Conservation (phyloP, 1,140 invertebrate species). For the Penaeus vannamei region DNA sequence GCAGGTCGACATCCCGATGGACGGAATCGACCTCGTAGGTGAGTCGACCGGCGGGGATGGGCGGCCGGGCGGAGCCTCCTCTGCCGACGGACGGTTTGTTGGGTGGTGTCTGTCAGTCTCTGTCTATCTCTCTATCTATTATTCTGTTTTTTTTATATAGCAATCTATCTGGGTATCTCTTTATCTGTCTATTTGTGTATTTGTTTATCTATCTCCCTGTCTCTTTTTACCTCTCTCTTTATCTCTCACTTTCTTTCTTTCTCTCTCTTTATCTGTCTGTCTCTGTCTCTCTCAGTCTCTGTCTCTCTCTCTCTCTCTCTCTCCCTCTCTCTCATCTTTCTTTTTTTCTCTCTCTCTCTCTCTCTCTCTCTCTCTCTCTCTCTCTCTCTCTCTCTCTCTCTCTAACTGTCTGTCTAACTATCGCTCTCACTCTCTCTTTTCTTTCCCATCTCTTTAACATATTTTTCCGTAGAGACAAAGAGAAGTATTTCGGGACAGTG, state of each 20-base stretch:
- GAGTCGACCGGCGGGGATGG: slow-evolving; percentile 74
- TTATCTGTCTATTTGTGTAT: neutral
- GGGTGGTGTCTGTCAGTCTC: neutral
- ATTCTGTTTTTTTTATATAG: neutral
- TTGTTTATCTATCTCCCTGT: neutral
- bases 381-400: neutral
- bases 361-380: slow-evolving; percentile 12
- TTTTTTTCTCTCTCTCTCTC: too few species aligned
- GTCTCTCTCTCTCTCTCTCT: neutral
- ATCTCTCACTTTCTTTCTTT: neutral
- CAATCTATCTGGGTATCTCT: neutral
- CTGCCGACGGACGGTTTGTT: neutral
- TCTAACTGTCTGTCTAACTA: too few species aligned
- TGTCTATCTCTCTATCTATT: slow-evolving; percentile 71
- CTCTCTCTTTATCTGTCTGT: neutral
- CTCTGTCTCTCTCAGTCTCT: neutral
- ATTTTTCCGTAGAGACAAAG: too few species aligned
- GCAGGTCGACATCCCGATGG: slow-evolving; percentile 89
- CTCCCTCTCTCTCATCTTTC: neutral
- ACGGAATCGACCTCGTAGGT: slow-evolving; percentile 92
- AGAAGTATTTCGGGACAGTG: too few species aligned
- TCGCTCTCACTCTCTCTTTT: too few species aligned
- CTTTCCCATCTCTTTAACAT: too few species aligned
- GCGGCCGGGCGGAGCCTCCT: neutral
- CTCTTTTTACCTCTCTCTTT: neutral